Conservation (phyloP, 2,797 vertebrate genomes). For the Halcyon smyrnensis region DNA sequence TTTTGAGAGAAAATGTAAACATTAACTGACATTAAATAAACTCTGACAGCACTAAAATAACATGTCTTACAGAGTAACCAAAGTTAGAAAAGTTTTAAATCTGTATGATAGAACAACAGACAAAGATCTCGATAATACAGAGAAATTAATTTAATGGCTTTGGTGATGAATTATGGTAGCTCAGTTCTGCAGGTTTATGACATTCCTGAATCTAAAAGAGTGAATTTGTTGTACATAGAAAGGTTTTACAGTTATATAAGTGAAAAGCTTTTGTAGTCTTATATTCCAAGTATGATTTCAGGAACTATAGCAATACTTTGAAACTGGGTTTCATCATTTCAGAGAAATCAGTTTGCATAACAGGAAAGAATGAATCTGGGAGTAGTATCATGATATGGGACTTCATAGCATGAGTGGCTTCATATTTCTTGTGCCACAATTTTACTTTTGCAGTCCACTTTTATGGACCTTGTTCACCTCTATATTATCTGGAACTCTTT, state of each 20-base stretch:
- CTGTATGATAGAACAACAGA: background rate
- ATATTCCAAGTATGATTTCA: background rate
- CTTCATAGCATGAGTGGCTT: background rate
- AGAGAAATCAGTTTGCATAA: background rate
- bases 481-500: background rate
- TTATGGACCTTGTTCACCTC: background rate
- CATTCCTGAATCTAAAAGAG: background rate
- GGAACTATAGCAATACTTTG: background rate
- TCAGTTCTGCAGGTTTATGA: background rate
- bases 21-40: background rate
- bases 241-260: background rate
- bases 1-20: background rate
- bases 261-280: background rate
- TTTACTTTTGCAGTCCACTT: background rate
- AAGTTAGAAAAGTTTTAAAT: background rate
- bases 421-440: background rate
- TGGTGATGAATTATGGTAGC: background rate
- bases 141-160: background rate
- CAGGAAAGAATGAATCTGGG: background rate
- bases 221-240: background rate
- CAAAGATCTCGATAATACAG: background rate
- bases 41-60: background rate
- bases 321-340: background rate
- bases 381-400: background rate
- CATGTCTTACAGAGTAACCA: background rate